These are phyloP conservation scores for Fragum fragum DNA, from an alignment of 2,888 invertebrate genomes.

Conservation along the genomic window DNA sequence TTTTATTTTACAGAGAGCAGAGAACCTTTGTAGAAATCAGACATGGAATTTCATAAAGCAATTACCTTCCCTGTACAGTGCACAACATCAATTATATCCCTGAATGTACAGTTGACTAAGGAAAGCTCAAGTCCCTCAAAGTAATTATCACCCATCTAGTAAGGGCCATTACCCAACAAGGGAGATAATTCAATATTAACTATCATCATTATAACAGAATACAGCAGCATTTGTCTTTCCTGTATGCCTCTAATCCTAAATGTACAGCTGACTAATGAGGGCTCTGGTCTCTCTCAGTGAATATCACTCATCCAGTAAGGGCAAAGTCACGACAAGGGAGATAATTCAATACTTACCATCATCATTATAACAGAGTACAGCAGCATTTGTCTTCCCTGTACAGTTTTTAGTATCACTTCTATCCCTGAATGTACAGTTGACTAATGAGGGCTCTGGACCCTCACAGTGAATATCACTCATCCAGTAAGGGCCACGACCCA, in stretches of 20 bases:
- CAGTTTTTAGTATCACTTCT: slow-evolving; percentile 74
- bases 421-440: slow-evolving; percentile 72
- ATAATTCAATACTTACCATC: slow-evolving; percentile 64
- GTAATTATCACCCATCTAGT: slow-evolving; percentile 74
- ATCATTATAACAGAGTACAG: slow-evolving; percentile 78
- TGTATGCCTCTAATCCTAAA: slow-evolving; percentile 71
- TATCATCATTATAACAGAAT: slow-evolving; percentile 76
- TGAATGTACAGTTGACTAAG: slow-evolving; percentile 73
- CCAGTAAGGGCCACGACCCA: slow-evolving; percentile 75
- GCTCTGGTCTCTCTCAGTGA: slow-evolving; percentile 77
- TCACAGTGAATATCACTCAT: slow-evolving; percentile 77
- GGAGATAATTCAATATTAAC: slow-evolving; percentile 49
- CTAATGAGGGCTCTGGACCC: slow-evolving; percentile 71
- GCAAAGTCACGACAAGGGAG: slow-evolving; percentile 27
- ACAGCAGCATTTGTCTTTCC: slow-evolving; percentile 72
- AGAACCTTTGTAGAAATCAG: too few species aligned
- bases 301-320: slow-evolving; percentile 77
- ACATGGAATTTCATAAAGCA: too few species aligned
- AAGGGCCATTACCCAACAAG: slow-evolving; percentile 67
- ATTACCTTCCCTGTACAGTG: slow-evolving; percentile 68
- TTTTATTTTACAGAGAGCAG: too few species aligned
- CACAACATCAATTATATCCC: too few species aligned
- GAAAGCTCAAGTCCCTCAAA: slow-evolving; percentile 75
- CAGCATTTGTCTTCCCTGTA: slow-evolving; percentile 69
- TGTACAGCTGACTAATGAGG: slow-evolving; percentile 69